These are phyloP conservation scores for Dicyrtomina minuta DNA, from an alignment of 2,888 invertebrate genomes.

Conservation along the genomic window DNA sequence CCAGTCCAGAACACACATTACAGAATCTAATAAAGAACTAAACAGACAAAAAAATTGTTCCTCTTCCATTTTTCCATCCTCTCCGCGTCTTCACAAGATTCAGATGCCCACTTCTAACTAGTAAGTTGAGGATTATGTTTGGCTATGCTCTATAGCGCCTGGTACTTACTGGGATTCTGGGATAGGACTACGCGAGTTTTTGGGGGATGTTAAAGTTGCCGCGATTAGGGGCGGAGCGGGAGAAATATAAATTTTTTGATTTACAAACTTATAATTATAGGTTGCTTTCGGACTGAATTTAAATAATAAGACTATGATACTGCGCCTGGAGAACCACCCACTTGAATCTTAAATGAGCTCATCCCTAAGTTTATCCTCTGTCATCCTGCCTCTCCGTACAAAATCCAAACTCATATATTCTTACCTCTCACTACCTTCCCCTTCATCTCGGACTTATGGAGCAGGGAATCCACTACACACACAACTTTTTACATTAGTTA, in stretches of 20 bases:
- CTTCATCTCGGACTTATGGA: background rate
- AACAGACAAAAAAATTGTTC: background rate
- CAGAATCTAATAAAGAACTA: too few relatives aligned
- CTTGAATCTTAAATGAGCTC: constrained; percentile 41
- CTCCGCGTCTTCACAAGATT: constrained; percentile 12
- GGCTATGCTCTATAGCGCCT: too few relatives aligned
- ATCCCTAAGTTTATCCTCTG: constrained; percentile 12
- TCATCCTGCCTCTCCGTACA: too few relatives aligned
- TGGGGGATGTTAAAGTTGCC: constrained; percentile 19
- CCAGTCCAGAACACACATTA: too few relatives aligned
- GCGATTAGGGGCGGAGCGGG: constrained; percentile 27
- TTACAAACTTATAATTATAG: constrained; percentile 54
- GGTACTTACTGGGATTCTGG: too few relatives aligned
- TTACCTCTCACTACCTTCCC: background rate
- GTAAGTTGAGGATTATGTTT: background rate
- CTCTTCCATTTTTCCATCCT: too few relatives aligned
- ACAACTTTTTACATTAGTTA: background rate
- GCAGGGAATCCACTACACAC: background rate
- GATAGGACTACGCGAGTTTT: background rate
- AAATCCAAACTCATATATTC: background rate
- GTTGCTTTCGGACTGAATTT: constrained; percentile 39
- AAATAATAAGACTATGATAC: constrained; percentile 40
- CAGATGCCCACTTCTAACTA: background rate
- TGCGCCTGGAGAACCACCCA: constrained; percentile 36
- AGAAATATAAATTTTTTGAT: constrained; percentile 48